Evolutionary conservation across 2,113 vertebrate genomes (phyloP).

Genomic region (Hippotragus niger): DNA sequence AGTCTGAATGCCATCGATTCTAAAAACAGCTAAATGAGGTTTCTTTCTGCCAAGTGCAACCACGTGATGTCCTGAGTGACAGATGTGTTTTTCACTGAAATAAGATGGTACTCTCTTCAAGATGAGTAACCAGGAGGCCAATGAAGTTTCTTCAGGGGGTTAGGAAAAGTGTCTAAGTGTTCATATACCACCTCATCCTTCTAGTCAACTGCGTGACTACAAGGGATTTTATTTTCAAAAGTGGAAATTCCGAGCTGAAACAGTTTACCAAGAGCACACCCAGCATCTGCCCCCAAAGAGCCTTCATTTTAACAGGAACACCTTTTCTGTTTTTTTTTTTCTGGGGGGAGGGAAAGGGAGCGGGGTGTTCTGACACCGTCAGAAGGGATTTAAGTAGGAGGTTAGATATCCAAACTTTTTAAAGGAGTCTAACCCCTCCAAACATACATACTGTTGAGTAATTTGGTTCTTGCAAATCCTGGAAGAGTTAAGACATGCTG

Average conservation of each 20-base stretch:
- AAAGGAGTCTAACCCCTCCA: conserved; percentile 62
- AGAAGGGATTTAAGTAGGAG: conserved; percentile 38
- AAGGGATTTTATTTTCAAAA: conserved; percentile 67
- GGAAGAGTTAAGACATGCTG: conserved; percentile 62
- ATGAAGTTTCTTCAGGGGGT: conserved; percentile 81
- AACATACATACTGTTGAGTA: conserved; percentile 65
- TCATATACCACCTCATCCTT: conserved; percentile 56
- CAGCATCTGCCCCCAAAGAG: conserved; percentile 65
- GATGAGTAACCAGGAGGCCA: conserved; percentile 76
- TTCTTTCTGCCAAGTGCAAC: conserved; percentile 70
- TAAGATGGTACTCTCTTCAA: conserved; percentile 75
- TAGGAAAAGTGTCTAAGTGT: conserved; percentile 71
- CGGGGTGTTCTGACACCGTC: conserved; percentile 6
- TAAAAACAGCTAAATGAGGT: conserved; percentile 75
- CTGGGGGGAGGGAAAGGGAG: background rate
- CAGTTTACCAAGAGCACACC: conserved; percentile 57
- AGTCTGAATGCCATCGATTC: conserved; percentile 77
- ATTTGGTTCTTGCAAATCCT: conserved; percentile 69
- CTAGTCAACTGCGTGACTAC: conserved; percentile 65
- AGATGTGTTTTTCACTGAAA: conserved; percentile 78
- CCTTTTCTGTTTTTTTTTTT: background rate
- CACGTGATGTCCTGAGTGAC: conserved; percentile 72
- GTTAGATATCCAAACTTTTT: conserved; percentile 37
- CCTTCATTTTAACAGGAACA: conserved; percentile 73
- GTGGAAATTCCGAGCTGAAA: conserved; percentile 66